Evolutionary conservation across 2,113 vertebrate genomes (phyloP).

Genomic region (Butorides virescens): DNA sequence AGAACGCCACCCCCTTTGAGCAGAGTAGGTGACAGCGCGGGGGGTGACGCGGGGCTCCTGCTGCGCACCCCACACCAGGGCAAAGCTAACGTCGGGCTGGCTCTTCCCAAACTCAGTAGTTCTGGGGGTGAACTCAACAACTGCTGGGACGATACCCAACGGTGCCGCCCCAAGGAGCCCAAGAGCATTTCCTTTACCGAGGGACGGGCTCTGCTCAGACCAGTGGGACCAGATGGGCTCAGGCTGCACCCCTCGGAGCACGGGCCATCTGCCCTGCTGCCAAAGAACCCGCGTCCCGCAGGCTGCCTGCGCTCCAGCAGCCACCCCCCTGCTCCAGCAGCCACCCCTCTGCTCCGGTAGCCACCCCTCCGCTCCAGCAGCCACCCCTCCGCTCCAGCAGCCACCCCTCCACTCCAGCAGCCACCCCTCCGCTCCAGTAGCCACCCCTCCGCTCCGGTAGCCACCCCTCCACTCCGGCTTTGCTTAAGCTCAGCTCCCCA

Average conservation of each 20-base stretch:
- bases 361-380: too few relatives aligned
- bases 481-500: background rate
- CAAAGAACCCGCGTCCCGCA: accelerated
- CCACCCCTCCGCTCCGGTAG: too few relatives aligned
- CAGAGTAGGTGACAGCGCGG: constrained; percentile 66
- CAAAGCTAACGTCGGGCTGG: background rate
- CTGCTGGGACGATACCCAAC: accelerated
- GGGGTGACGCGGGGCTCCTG: accelerated
- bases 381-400: too few relatives aligned
- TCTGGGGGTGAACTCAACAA: background rate
- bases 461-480: background rate
- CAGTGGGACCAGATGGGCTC: accelerated
- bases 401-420: too few relatives aligned
- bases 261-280: accelerated
- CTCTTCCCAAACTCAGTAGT: background rate
- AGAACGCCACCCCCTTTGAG: constrained; percentile 76
- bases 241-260: background rate
- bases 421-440: too few relatives aligned
- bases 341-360: background rate
- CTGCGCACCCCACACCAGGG: accelerated
- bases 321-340: background rate
- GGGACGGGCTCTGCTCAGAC: background rate
- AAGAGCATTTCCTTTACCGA: accelerated
- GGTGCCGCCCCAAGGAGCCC: background rate
- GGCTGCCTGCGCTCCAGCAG: background rate